Percentiles rank a stretch among this genome's conserved stretches.
Conservation (phyloP, 2,888 invertebrate species). For the Nematopogon swammerdamellus region DNA sequence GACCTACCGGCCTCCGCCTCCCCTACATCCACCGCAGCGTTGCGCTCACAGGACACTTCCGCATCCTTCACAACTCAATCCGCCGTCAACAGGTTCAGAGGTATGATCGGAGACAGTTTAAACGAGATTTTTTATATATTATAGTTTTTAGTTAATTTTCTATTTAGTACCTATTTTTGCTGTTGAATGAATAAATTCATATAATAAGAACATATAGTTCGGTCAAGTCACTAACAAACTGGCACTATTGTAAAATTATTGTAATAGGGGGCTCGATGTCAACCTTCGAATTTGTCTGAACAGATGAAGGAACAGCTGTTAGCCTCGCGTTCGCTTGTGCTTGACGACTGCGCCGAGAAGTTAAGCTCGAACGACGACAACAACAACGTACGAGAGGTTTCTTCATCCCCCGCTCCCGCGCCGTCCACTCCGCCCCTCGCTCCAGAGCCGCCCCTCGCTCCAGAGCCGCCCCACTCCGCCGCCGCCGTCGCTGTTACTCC, state of each 20-base stretch:
- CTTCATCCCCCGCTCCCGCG: neutral
- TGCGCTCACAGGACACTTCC: no score
- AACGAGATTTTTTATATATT: no score
- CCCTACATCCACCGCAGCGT: neutral
- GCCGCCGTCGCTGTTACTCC: neutral
- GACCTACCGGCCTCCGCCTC: conserved; percentile 27
- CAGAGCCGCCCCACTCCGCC: no score
- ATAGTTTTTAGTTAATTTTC: no score
- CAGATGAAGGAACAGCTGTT: neutral
- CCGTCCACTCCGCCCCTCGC: neutral
- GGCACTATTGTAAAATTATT: no score
- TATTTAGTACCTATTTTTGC: no score
- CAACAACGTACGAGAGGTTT: neutral
- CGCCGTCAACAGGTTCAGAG: no score
- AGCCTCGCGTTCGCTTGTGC: neutral
- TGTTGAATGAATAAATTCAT: no score
- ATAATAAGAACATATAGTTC: neutral
- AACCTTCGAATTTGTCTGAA: no score
- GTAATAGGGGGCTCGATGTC: no score
- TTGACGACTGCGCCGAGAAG: neutral
- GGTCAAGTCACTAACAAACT: conserved; percentile 16
- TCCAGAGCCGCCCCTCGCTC: neutral
- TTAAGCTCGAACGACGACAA: neutral
- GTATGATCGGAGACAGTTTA: no score
- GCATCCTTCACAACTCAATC: no score